Percentiles rank a stretch among this genome's conserved stretches.
phyloP scores from a whole-genome alignment of 2,797 vertebrate species.

The Tapirus indicus region DNA sequence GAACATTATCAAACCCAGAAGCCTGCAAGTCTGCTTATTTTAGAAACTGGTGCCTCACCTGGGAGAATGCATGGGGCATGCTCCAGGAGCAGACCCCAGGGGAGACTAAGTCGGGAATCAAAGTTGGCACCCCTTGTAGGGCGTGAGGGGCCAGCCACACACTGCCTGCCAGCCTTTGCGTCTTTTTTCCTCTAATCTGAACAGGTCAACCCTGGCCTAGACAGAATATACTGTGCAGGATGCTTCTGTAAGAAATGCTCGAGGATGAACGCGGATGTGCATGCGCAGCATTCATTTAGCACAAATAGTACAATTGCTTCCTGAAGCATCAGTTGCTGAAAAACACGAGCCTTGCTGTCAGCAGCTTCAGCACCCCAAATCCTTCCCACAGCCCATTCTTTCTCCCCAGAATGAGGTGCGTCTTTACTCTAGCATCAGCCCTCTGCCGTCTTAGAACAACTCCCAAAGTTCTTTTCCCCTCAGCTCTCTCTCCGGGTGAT shows the following conservation, averaged over 20 bases:
- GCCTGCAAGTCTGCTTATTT: not conserved
- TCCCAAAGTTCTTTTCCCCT: not conserved
- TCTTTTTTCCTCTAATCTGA: not conserved
- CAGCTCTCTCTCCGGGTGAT: not conserved
- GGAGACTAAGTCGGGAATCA: not conserved
- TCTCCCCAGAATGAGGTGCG: not conserved
- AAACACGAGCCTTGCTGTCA: not conserved
- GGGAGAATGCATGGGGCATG: not conserved
- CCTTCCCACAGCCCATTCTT: not conserved
- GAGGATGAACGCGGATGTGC: not conserved
- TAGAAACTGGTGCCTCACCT: not conserved
- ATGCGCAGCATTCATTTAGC: not conserved
- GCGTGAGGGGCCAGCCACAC: no score
- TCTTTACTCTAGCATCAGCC: not conserved
- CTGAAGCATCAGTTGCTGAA: not conserved
- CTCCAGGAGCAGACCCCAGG: not conserved
- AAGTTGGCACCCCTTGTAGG: not conserved
- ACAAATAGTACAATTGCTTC: fast-evolving
- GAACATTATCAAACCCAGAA: not conserved
- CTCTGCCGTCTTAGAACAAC: not conserved
- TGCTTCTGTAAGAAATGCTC: not conserved
- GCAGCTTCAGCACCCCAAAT: not conserved
- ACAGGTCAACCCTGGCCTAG: not conserved
- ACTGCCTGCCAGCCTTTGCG: not conserved
- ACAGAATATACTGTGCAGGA: not conserved